phyloP scores from a whole-genome alignment of 2,797 vertebrate species.

The Serranus cabrilla region DNA sequence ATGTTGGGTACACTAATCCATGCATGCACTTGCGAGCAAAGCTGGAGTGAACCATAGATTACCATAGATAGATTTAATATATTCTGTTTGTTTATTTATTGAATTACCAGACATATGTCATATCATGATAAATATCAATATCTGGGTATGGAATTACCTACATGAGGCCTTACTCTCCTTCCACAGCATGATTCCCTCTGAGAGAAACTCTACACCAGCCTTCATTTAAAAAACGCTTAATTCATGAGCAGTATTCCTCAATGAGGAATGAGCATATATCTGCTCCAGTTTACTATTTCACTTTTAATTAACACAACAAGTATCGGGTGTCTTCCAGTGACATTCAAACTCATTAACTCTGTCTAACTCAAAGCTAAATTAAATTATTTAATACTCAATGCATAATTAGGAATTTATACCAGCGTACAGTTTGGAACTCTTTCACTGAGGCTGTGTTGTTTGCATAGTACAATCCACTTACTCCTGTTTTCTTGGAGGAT shows the following conservation, averaged over 20 bases:
- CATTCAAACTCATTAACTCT: constrained; percentile 56
- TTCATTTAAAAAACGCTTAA: not conserved
- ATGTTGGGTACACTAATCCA: too few species aligned
- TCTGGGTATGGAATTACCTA: too few species aligned
- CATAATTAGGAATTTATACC: constrained; percentile 45
- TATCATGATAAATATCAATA: too few species aligned
- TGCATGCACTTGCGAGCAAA: too few species aligned
- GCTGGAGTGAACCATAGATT: too few species aligned
- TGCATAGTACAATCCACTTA: constrained; percentile 33
- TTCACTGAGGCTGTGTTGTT: constrained; percentile 16
- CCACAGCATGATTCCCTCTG: not conserved
- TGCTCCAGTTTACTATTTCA: constrained; percentile 28
- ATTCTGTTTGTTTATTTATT: too few species aligned
- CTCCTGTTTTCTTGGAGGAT: constrained; percentile 20
- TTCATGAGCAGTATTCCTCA: not conserved
- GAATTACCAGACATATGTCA: too few species aligned
- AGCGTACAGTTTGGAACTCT: not conserved
- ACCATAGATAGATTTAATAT: too few species aligned
- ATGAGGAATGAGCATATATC: not conserved
- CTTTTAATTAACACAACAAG: constrained; percentile 53
- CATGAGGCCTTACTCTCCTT: not conserved
- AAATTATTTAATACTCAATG: constrained; percentile 29
- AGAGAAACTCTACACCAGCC: not conserved
- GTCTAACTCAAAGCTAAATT: constrained; percentile 34
- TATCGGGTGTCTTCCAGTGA: constrained; percentile 41